Evolutionary conservation across 2,113 vertebrate species (phyloP).

Genomic region (Romanogobio albipinnatus): DNA sequence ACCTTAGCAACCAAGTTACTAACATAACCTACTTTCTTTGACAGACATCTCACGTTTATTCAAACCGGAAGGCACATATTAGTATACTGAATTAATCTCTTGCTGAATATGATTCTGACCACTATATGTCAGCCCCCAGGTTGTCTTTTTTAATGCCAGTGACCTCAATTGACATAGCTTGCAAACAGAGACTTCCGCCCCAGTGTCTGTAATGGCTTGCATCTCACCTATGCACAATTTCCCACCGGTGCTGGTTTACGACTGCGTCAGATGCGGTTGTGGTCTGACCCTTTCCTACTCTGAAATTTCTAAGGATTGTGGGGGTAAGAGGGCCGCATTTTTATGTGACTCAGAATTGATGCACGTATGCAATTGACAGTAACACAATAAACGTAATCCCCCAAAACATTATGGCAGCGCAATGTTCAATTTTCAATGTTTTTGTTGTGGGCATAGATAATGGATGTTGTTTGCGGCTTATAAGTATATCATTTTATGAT

Average conservation of each 20-base stretch:
- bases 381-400: background rate
- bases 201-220: background rate
- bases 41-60: background rate
- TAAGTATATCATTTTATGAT: background rate
- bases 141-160: constrained; percentile 19
- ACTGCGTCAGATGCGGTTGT: background rate
- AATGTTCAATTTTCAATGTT: background rate
- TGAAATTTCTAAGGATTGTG: background rate
- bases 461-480: background rate
- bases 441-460: too few species aligned
- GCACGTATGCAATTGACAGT: background rate
- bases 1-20: background rate
- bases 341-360: constrained; percentile 5
- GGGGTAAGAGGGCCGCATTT: background rate
- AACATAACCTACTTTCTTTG: constrained; percentile 27
- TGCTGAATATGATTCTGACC: background rate
- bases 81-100: background rate
- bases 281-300: background rate
- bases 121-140: background rate
- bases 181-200: constrained; percentile 32
- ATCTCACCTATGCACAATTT: background rate
- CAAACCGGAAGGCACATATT: background rate
- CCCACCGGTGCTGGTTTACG: constrained; percentile 9
- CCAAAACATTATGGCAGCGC: background rate
- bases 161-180: constrained; percentile 16